These are phyloP conservation scores for Radopholus similis DNA, from an alignment of 1,140 invertebrate species.

Conservation along the genomic window DNA sequence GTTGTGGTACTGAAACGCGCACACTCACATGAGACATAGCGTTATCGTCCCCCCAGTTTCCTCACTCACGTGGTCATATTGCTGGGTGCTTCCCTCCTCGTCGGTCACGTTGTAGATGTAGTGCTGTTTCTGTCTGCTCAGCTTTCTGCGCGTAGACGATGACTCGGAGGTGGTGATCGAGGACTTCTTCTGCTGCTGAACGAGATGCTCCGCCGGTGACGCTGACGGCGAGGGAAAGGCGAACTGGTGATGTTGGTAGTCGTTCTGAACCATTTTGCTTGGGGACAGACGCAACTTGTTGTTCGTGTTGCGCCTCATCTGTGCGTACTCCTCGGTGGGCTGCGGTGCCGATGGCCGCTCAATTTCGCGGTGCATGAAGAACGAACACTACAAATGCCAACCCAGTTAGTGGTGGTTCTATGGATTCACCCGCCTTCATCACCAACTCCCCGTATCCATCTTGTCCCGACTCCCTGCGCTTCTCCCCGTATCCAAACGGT, in stretches of 20 bases:
- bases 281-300: no score
- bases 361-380: background rate
- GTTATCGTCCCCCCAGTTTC: background rate
- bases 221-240: no score
- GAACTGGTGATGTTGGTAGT: background rate
- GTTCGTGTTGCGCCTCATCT: no score
- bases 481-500: background rate
- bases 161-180: constrained; percentile 2
- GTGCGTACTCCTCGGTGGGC: background rate
- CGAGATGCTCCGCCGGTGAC: background rate
- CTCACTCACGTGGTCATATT: background rate
- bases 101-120: constrained; percentile 21
- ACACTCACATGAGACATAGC: background rate
- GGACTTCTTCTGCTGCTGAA: background rate
- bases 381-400: background rate
- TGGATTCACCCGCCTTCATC: background rate
- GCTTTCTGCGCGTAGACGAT: background rate
- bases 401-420: no score
- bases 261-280: background rate
- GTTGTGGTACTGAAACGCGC: background rate
- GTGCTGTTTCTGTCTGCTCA: background rate
- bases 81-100: background rate
- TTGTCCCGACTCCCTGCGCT: background rate
- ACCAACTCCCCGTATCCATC: background rate
- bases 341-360: background rate